Conservation (phyloP, 2,113 vertebrate genomes). For the Aleadryas rufinucha region DNA sequence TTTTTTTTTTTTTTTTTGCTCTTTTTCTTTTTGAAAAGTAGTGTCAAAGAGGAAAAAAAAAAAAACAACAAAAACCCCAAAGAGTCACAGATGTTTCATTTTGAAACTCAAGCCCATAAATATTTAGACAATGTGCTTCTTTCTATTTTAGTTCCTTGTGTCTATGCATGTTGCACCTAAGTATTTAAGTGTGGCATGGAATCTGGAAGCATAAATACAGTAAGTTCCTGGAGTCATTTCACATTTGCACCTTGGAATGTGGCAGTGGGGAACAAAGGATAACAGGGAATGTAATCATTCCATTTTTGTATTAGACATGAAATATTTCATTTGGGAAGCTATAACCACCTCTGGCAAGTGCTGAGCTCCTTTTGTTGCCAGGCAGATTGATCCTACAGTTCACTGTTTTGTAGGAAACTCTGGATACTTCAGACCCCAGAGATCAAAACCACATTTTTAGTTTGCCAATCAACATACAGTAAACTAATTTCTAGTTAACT, state of each 20-base stretch:
- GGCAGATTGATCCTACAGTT: neutral
- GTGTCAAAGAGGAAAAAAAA: neutral
- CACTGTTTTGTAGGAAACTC: neutral
- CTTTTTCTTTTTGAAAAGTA: neutral
- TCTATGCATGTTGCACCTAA: neutral
- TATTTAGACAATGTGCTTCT: slow-evolving; percentile 1
- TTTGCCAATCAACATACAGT: neutral
- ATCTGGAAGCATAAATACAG: neutral
- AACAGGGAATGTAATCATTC: neutral
- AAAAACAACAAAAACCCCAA: neutral
- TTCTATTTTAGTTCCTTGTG: neutral
- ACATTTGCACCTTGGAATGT: neutral
- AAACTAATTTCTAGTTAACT: neutral
- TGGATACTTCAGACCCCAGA: neutral
- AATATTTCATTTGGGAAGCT: neutral
- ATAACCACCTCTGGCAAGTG: neutral
- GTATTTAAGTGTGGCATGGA: neutral
- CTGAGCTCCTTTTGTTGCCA: neutral
- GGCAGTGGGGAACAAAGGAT: neutral
- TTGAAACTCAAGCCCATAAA: neutral
- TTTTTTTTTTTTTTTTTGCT: neutral
- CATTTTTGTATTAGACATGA: neutral
- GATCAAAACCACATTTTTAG: neutral
- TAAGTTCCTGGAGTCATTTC: neutral
- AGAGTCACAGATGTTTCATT: neutral